phyloP scores from a whole-genome alignment of 2,113 vertebrate species.

The Corythornis vintsioides region DNA sequence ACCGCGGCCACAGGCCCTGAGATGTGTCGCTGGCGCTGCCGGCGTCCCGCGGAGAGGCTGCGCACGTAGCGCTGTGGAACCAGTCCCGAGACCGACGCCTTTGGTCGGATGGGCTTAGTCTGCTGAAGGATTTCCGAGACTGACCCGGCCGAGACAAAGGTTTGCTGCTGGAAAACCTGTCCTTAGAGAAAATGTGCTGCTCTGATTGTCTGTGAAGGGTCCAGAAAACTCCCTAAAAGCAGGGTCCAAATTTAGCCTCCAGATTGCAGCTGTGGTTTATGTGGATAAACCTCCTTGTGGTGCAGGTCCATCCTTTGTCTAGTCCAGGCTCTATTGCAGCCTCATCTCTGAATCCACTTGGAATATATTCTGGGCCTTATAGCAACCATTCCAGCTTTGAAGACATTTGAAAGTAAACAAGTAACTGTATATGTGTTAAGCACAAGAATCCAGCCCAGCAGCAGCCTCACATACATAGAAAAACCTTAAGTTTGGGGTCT shows the following conservation, averaged over 20 bases:
- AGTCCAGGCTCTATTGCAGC: background rate
- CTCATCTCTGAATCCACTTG: background rate
- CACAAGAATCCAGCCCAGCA: background rate
- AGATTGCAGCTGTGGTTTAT: background rate
- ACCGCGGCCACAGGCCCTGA: background rate
- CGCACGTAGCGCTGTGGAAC: background rate
- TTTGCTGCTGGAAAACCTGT: background rate
- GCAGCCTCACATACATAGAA: background rate
- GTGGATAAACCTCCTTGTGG: background rate
- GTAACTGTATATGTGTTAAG: background rate
- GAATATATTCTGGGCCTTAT: background rate
- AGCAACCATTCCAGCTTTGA: background rate
- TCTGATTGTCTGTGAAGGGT: background rate
- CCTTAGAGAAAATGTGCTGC: background rate
- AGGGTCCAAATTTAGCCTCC: background rate
- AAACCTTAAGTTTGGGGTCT: background rate
- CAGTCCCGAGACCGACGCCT: background rate
- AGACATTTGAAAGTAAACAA: background rate
- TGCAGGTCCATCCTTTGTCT: background rate
- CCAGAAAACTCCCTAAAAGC: background rate
- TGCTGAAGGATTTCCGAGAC: background rate
- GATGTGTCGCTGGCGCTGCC: background rate
- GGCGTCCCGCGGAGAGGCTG: background rate
- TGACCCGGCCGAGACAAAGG: background rate
- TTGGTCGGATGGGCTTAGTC: background rate